phyloP scores from a whole-genome alignment of 2,797 vertebrate species.

The Acrocephalus scirpaceus region DNA sequence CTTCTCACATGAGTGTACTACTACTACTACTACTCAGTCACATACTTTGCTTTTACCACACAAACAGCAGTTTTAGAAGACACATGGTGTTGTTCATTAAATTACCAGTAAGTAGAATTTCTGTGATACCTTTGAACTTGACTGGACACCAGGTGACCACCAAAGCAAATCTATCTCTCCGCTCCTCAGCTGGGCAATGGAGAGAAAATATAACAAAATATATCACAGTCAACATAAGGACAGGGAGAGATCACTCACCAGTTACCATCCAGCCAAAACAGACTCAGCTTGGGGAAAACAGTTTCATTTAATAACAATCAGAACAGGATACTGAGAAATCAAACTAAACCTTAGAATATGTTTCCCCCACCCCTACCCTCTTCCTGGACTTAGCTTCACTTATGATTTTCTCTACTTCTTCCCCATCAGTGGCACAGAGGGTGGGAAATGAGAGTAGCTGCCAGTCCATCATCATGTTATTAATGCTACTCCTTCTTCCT shows the following conservation, averaged over 20 bases:
- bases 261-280: background rate
- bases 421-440: accelerated
- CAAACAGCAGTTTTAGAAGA: background rate
- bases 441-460: background rate
- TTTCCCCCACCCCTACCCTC: background rate
- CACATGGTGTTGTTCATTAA: background rate
- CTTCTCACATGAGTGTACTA: background rate
- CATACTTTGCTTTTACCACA: background rate
- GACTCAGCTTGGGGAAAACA: background rate
- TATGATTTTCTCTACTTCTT: background rate
- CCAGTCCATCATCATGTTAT: background rate
- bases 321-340: background rate
- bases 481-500: background rate
- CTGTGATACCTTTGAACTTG: background rate
- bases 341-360: background rate
- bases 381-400: background rate
- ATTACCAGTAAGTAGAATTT: background rate
- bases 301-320: background rate
- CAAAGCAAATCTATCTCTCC: background rate
- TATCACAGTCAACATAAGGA: background rate
- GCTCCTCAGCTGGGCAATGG: background rate
- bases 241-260: background rate
- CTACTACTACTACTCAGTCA: background rate
- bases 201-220: background rate
- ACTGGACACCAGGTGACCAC: background rate